Evolutionary conservation across 2,797 vertebrate genomes (phyloP).

Genomic region (Cyclopterus lumpus): DNA sequence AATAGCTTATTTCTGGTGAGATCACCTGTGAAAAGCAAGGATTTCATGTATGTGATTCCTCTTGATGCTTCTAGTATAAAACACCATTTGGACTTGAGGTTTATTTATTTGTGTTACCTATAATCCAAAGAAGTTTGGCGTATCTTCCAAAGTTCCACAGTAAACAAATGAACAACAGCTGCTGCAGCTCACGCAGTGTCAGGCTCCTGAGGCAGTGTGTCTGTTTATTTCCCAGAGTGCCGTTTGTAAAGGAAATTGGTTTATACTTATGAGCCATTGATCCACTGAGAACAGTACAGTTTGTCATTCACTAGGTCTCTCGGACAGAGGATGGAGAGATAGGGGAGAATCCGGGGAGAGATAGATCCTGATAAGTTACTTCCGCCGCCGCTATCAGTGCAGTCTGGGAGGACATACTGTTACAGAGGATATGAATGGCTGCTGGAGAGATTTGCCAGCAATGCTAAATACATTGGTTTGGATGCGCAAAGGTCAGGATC

Average conservation of each 20-base stretch:
- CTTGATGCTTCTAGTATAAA: slow-evolving; percentile 10
- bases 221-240: slow-evolving; percentile 80
- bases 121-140: slow-evolving; percentile 50
- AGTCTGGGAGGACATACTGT: slow-evolving; percentile 57
- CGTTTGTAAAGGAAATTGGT: slow-evolving; percentile 82
- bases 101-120: slow-evolving; percentile 52
- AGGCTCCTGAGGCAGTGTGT: slow-evolving; percentile 55
- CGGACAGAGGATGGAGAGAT: slow-evolving; percentile 69
- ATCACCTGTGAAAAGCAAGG: neutral
- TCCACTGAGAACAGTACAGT: slow-evolving; percentile 76
- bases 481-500: slow-evolving; percentile 27
- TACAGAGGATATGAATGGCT: slow-evolving; percentile 58
- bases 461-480: slow-evolving; percentile 32
- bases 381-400: slow-evolving; percentile 54
- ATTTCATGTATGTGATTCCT: slow-evolving; percentile 12
- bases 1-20: neutral
- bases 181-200: slow-evolving; percentile 53
- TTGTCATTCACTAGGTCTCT: slow-evolving; percentile 73
- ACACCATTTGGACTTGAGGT: slow-evolving; percentile 22
- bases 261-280: slow-evolving; percentile 84
- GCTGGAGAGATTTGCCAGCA: slow-evolving; percentile 46
- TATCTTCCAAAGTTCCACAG: slow-evolving; percentile 58
- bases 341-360: slow-evolving; percentile 60
- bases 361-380: slow-evolving; percentile 69
- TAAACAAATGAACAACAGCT: slow-evolving; percentile 71